Conservation (phyloP, 2,888 invertebrate species). For the Plutella xylostella region DNA sequence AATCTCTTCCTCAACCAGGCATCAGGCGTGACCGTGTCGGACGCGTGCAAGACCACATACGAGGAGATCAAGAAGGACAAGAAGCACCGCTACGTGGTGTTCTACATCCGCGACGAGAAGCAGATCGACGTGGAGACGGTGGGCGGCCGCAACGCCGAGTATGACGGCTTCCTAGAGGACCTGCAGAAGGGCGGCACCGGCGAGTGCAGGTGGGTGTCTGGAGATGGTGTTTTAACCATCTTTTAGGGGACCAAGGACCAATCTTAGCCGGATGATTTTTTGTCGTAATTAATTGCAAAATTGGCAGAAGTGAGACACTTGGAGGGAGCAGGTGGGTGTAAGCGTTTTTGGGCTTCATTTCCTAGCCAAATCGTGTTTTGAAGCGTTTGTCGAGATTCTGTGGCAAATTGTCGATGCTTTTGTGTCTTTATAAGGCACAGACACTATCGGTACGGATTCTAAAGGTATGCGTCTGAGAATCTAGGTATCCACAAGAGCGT, state of each 20-base stretch:
- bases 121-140: slow-evolving; percentile 96
- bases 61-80: slow-evolving; percentile 98
- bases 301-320: slow-evolving; percentile 88
- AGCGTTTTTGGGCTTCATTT: no score
- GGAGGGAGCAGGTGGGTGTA: slow-evolving; percentile 86
- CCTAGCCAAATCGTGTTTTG: no score
- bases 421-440: no score
- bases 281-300: slow-evolving; percentile 95
- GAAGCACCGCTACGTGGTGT: slow-evolving; percentile 96
- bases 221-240: no score
- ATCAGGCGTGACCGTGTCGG: slow-evolving; percentile 96
- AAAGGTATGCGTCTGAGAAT: no score
- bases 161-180: slow-evolving; percentile 94
- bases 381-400: no score
- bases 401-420: no score
- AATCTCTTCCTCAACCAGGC: slow-evolving; percentile 69
- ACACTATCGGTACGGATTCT: no score
- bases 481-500: no score
- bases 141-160: slow-evolving; percentile 90
- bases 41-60: slow-evolving; percentile 94
- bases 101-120: slow-evolving; percentile 95
- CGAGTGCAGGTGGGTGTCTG: slow-evolving; percentile 86
- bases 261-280: no score
- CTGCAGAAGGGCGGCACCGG: slow-evolving; percentile 91
- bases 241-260: no score